These are phyloP conservation scores for Marmota flaviventris DNA, from an alignment of 2,113 vertebrate species.

Conservation along the genomic window DNA sequence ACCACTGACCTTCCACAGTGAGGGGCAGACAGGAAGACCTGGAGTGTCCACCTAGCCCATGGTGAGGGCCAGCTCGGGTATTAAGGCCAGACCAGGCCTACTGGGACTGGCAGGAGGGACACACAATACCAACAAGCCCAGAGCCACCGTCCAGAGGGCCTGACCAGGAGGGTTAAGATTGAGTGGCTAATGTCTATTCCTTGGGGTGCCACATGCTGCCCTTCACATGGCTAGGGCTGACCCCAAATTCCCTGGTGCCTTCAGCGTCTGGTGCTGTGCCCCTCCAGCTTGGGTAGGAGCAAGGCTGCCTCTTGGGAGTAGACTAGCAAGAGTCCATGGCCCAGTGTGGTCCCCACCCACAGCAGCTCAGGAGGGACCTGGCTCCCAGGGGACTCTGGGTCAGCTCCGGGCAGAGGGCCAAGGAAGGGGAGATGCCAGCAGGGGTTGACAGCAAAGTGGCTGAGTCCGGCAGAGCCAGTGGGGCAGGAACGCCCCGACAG, in stretches of 20 bases:
- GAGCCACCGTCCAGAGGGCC: not conserved
- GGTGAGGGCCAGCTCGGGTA: rapidly evolving
- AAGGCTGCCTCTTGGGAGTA: rapidly evolving
- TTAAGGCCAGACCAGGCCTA: not conserved
- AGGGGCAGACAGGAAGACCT: not conserved
- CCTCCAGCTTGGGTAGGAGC: not conserved
- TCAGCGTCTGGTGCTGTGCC: rapidly evolving
- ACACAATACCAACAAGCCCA: rapidly evolving
- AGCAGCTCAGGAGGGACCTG: too few relatives aligned
- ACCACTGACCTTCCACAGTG: not conserved
- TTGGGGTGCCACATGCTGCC: not conserved
- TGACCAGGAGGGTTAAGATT: not conserved
- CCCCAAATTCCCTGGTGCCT: not conserved
- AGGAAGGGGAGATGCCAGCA: not conserved
- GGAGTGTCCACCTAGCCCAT: rapidly evolving
- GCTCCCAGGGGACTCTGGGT: not conserved
- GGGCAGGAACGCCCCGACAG: constrained; percentile 33
- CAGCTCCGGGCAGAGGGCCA: not conserved
- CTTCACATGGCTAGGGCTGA: not conserved
- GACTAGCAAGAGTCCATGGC: not conserved
- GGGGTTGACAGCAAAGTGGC: not conserved
- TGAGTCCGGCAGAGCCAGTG: constrained; percentile 12
- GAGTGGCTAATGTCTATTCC: not conserved
- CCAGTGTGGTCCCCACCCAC: not conserved
- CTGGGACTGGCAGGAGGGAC: not conserved